Evolutionary conservation across 2,113 vertebrate genomes (phyloP).

Genomic region (Thamnaconus septentrionalis): DNA sequence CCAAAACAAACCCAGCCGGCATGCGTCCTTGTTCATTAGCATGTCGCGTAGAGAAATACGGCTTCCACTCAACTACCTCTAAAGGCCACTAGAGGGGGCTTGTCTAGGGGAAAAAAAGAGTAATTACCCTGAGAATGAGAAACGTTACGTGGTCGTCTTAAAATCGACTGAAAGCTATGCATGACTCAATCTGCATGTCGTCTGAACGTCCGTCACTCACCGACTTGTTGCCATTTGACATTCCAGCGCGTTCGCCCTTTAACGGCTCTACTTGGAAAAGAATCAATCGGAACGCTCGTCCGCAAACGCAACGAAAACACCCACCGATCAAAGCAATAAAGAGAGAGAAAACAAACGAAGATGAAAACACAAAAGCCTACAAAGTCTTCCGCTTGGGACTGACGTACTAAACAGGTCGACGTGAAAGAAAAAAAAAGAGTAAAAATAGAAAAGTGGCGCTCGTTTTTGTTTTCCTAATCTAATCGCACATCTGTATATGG

Average conservation of each 20-base stretch:
- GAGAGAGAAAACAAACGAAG: no score
- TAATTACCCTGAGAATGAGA: constrained; percentile 31
- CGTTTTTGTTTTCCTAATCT: constrained; percentile 57
- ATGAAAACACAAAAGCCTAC: constrained; percentile 36
- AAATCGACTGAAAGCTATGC: constrained; percentile 71
- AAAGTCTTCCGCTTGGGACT: constrained; percentile 68
- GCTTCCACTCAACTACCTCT: constrained; percentile 75
- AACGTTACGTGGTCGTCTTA: constrained; percentile 48
- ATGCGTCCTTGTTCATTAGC: constrained; percentile 55
- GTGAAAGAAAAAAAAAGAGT: not conserved
- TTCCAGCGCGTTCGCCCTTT: constrained; percentile 67
- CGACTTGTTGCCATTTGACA: constrained; percentile 71
- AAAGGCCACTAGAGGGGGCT: constrained; percentile 65
- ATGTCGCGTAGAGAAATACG: constrained; percentile 61
- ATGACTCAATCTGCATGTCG: constrained; percentile 75
- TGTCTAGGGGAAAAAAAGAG: constrained; percentile 42
- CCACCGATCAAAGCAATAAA: constrained; percentile 70
- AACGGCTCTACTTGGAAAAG: constrained; percentile 24
- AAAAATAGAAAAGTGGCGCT: constrained; percentile 10
- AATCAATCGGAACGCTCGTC: constrained; percentile 21
- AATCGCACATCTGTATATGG: constrained; percentile 59
- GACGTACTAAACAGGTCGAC: constrained; percentile 42
- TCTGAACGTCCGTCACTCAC: constrained; percentile 44
- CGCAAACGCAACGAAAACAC: constrained; percentile 41
- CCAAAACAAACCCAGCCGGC: constrained; percentile 39